These are phyloP conservation scores for Oreortyx pictus DNA, from an alignment of 2,797 vertebrate genomes.

Conservation along the genomic window DNA sequence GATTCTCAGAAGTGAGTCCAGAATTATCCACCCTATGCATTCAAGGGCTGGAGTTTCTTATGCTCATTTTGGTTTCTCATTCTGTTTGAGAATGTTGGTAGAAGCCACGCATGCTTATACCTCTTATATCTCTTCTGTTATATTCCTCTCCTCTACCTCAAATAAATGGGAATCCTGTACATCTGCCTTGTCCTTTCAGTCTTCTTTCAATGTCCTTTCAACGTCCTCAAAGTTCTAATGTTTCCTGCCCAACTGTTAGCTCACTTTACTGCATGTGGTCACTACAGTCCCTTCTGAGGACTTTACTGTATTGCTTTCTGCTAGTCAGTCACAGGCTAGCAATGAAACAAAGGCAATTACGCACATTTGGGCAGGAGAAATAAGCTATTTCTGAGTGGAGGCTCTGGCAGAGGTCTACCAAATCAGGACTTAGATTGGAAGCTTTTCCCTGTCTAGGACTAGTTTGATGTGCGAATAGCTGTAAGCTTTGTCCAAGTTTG, in stretches of 20 bases:
- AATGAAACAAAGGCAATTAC: neutral
- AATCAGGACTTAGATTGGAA: neutral
- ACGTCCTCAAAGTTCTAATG: neutral
- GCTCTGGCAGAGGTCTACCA: neutral
- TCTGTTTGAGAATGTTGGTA: neutral
- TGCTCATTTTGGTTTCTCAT: neutral
- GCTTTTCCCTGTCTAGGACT: neutral
- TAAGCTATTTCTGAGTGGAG: neutral
- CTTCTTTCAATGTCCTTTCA: neutral
- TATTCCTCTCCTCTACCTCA: neutral
- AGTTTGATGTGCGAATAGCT: neutral
- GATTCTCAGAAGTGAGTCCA: neutral
- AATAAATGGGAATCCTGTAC: neutral
- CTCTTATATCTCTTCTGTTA: neutral
- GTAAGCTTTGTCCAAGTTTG: neutral
- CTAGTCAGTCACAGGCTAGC: neutral
- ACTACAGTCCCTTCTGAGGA: neutral
- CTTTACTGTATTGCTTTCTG: neutral
- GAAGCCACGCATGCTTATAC: neutral
- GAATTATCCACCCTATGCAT: neutral
- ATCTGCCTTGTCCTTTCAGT: neutral
- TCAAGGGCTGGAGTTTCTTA: neutral
- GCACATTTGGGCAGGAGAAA: neutral
- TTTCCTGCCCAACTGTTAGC: slow-evolving; percentile 5
- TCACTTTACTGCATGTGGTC: accelerated